These are phyloP conservation scores for Otolemur garnettii DNA, from an alignment of 2,113 vertebrate species.

Conservation along the genomic window DNA sequence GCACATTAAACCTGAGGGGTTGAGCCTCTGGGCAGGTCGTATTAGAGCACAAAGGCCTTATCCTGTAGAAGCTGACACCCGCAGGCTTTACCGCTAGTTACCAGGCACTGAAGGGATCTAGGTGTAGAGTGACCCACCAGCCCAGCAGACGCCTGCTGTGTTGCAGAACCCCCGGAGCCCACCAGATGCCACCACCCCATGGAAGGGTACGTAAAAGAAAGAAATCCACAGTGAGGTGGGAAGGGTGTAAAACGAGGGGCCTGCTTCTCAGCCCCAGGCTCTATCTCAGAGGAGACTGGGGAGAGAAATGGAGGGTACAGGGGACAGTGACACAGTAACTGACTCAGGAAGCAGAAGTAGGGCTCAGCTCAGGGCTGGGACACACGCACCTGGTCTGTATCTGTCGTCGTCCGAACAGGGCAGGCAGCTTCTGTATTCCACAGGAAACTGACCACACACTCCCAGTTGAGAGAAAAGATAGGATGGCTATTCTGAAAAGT, in stretches of 20 bases:
- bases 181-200: fast-evolving
- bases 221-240: neutral
- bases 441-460: conserved; percentile 93
- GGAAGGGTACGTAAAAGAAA: fast-evolving
- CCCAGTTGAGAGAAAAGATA: conserved; percentile 90
- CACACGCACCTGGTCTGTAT: conserved; percentile 88
- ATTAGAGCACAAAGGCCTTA: neutral
- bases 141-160: too few species aligned
- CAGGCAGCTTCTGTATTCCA: conserved; percentile 97
- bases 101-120: fast-evolving
- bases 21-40: neutral
- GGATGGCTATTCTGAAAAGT: conserved; percentile 91
- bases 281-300: fast-evolving
- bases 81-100: neutral
- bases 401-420: conserved; percentile 88
- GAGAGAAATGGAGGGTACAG: fast-evolving
- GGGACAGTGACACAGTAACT: fast-evolving
- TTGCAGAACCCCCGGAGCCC: neutral
- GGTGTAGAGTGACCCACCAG: fast-evolving
- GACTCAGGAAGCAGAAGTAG: too few species aligned
- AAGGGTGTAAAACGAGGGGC: fast-evolving
- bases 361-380: neutral
- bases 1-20: neutral
- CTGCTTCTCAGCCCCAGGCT: neutral
- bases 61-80: neutral